A percentile compares a stretch with the other conserved stretches of the same genome.
phyloP scores from a whole-genome alignment of 1,140 invertebrate species.

The Plectrocnemia conspersa region DNA sequence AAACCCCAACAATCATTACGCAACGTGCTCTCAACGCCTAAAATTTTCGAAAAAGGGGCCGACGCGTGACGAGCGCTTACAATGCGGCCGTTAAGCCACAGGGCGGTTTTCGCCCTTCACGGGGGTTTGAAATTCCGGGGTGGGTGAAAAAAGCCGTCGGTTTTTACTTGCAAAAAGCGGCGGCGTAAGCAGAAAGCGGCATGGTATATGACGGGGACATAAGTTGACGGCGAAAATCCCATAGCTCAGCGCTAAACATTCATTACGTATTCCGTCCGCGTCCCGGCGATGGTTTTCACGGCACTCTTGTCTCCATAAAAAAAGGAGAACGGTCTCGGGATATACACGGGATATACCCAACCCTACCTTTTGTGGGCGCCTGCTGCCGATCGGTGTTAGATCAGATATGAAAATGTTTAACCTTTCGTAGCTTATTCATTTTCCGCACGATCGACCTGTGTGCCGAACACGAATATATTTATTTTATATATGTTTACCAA shows the following conservation, averaged over 20 bases:
- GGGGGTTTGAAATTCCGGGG: neutral
- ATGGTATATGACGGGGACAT: constrained; percentile 12
- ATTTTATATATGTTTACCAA: neutral
- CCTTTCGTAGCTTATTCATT: constrained; percentile 22
- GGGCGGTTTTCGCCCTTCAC: neutral
- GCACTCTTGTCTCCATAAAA: constrained; percentile 31
- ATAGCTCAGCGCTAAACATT: constrained; percentile 27
- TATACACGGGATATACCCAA: neutral
- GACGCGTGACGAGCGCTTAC: too few relatives aligned
- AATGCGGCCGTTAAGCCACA: too few relatives aligned
- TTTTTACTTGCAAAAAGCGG: constrained; percentile 5
- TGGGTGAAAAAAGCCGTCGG: neutral
- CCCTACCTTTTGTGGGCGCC: neutral
- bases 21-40: too few relatives aligned
- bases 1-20: too few relatives aligned
- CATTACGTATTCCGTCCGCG: constrained; percentile 29
- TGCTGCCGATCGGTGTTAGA: constrained; percentile 3
- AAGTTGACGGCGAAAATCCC: constrained; percentile 25
- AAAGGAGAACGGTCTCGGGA: constrained; percentile 3
- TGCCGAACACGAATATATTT: neutral
- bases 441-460: constrained; percentile 4
- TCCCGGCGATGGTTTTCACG: constrained; percentile 32
- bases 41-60: too few relatives aligned
- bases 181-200: constrained; percentile 4
- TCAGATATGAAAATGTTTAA: constrained; percentile 24